These are phyloP conservation scores for Galerucella nymphaeae DNA, from an alignment of 2,888 invertebrate genomes.

Conservation along the genomic window DNA sequence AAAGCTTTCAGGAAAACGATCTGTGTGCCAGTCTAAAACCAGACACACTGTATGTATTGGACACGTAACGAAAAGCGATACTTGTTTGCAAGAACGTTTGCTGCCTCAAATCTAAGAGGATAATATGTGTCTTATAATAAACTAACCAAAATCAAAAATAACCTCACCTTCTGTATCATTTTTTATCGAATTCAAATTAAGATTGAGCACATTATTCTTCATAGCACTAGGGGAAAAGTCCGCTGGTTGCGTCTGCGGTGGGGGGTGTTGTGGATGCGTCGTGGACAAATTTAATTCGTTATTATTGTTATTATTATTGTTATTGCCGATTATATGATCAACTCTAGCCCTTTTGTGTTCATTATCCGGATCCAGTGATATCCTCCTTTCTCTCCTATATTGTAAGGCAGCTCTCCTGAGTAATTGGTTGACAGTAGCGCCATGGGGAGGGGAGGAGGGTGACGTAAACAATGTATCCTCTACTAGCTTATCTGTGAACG, in stretches of 20 bases:
- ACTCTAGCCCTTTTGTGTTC: slow-evolving; percentile 70
- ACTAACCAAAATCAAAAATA: background rate
- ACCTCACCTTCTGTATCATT: slow-evolving; percentile 62
- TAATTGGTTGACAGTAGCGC: slow-evolving; percentile 74
- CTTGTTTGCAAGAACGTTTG: too few relatives aligned
- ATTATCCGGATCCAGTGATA: slow-evolving; percentile 74
- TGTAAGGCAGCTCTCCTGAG: slow-evolving; percentile 68
- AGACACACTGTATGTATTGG: too few relatives aligned
- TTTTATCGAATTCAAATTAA: slow-evolving; percentile 55
- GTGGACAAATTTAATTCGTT: slow-evolving; percentile 57
- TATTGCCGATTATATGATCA: slow-evolving; percentile 62
- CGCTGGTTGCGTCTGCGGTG: slow-evolving; percentile 68
- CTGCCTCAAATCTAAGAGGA: too few relatives aligned
- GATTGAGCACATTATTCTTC: slow-evolving; percentile 66
- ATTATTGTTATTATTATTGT: slow-evolving; percentile 63
- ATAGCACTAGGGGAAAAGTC: slow-evolving; percentile 72
- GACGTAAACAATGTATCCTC: slow-evolving; percentile 72
- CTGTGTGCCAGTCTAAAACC: too few relatives aligned
- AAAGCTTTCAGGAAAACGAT: too few relatives aligned
- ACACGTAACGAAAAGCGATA: too few relatives aligned
- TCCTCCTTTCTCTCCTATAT: slow-evolving; percentile 68
- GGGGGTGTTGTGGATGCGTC: slow-evolving; percentile 52
- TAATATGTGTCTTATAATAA: background rate
- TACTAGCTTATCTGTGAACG: slow-evolving; percentile 66
- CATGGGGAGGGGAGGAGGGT: slow-evolving; percentile 66